A percentile compares a stretch with the other conserved stretches of the same genome.
phyloP scores from a whole-genome alignment of 2,797 vertebrate genomes.

The Enoplosus armatus region DNA sequence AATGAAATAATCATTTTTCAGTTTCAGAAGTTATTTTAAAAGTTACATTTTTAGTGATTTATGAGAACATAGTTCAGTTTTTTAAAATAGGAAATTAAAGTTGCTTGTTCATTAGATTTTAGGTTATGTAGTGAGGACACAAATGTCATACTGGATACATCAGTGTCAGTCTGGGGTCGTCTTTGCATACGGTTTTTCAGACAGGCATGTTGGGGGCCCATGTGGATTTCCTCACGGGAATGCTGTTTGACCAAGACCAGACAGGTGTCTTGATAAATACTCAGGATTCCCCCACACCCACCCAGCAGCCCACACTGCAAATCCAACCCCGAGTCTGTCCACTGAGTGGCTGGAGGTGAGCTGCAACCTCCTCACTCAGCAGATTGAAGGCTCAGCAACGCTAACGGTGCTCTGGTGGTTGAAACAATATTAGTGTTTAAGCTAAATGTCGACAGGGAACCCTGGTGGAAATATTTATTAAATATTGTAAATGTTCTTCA shows the following conservation, averaged over 20 bases:
- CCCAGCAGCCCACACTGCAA: neutral
- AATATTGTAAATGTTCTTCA: neutral
- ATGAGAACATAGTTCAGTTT: no score
- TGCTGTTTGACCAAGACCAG: conserved; percentile 41
- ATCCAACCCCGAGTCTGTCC: neutral
- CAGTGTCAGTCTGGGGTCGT: neutral
- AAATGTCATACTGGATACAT: neutral
- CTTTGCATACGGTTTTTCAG: conserved; percentile 5
- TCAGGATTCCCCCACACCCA: neutral
- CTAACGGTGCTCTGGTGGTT: neutral
- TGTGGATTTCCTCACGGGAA: conserved; percentile 43
- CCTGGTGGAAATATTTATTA: no score
- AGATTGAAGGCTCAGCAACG: neutral
- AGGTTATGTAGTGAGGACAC: neutral
- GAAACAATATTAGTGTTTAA: neutral
- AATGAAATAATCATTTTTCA: neutral
- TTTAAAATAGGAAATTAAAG: no score
- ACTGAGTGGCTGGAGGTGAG: neutral
- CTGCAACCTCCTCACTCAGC: no score
- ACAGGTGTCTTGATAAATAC: conserved; percentile 4
- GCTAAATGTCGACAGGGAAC: neutral
- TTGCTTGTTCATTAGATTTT: neutral
- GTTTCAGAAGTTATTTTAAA: neutral
- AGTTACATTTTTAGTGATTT: no score
- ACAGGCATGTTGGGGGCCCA: conserved; percentile 8